phyloP scores from a whole-genome alignment of 2,113 vertebrate species.

The Cygnus atratus region DNA sequence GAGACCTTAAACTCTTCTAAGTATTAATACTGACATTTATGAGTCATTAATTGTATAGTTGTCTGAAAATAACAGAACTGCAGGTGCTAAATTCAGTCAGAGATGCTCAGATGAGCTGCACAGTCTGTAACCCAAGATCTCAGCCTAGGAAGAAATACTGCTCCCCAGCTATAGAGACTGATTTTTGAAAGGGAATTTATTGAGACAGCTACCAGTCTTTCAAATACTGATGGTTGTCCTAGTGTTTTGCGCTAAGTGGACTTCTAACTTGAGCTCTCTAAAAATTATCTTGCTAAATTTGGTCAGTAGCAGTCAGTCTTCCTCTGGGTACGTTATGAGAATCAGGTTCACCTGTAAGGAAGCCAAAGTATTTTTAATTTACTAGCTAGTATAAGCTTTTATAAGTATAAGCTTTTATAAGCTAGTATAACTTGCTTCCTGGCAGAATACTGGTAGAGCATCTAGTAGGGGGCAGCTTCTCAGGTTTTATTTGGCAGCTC shows the following conservation, averaged over 20 bases:
- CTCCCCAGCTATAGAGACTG: not conserved
- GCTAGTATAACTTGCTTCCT: not conserved
- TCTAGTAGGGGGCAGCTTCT: not conserved
- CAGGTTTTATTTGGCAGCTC: not conserved
- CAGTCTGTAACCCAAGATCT: not conserved
- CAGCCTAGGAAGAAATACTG: not conserved
- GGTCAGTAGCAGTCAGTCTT: not conserved
- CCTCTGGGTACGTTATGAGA: not conserved
- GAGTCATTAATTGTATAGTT: not conserved
- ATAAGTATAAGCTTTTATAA: too few relatives aligned
- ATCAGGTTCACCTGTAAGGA: not conserved
- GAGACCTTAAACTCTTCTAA: not conserved
- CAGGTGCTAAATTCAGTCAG: not conserved
- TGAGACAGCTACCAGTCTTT: not conserved
- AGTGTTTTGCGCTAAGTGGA: not conserved
- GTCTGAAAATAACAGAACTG: not conserved
- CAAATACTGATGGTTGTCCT: not conserved
- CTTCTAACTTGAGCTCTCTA: not conserved
- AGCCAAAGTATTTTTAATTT: not conserved
- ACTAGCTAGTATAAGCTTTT: too few relatives aligned
- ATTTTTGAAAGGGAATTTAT: not conserved
- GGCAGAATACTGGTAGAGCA: not conserved
- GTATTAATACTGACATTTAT: not conserved
- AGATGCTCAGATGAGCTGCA: not conserved
- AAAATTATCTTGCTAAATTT: not conserved